Evolutionary conservation across 64 coral and sea anemone genomes (phyloP).

Genomic region (Pocillopora damicornis): DNA sequence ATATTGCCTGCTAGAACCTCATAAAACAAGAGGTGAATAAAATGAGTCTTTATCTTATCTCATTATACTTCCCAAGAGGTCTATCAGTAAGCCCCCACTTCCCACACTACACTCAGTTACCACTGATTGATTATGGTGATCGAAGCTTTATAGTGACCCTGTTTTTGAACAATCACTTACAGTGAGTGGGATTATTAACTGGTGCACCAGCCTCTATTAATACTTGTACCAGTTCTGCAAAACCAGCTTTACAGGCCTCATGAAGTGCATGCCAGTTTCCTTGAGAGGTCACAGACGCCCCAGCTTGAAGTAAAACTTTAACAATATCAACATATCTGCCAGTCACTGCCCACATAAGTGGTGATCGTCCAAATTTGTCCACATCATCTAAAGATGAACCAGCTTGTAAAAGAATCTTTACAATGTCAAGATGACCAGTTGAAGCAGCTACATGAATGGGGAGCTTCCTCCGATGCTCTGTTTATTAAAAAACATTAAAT

Average conservation of each 20-base stretch:
- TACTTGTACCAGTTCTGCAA: slow-evolving; percentile 60
- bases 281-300: slow-evolving; percentile 57
- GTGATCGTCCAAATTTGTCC: slow-evolving; percentile 89
- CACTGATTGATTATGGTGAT: too few relatives aligned
- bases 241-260: slow-evolving; percentile 86
- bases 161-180: slow-evolving; percentile 43
- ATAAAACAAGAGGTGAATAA: too few relatives aligned
- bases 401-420: slow-evolving; percentile 67
- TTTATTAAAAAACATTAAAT: not conserved
- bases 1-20: too few relatives aligned
- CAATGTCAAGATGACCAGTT: slow-evolving; percentile 63
- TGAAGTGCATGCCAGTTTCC: slow-evolving; percentile 96
- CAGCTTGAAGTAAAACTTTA: slow-evolving; percentile 67
- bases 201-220: slow-evolving; percentile 71
- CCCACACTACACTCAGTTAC: too few relatives aligned
- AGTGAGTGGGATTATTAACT: slow-evolving; percentile 84
- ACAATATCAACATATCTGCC: slow-evolving; percentile 54
- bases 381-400: slow-evolving; percentile 52
- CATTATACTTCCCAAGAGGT: too few relatives aligned
- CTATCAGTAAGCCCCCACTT: too few relatives aligned
- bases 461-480: slow-evolving; percentile 77
- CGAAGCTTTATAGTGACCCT: too few relatives aligned
- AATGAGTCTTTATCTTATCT: too few relatives aligned
- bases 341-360: slow-evolving; percentile 79
- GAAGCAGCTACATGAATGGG: slow-evolving; percentile 78